A percentile compares a stretch with the other conserved stretches of the same genome.
Conservation (phyloP, 2,888 invertebrate genomes). For the Choristoneura rosaceana region DNA sequence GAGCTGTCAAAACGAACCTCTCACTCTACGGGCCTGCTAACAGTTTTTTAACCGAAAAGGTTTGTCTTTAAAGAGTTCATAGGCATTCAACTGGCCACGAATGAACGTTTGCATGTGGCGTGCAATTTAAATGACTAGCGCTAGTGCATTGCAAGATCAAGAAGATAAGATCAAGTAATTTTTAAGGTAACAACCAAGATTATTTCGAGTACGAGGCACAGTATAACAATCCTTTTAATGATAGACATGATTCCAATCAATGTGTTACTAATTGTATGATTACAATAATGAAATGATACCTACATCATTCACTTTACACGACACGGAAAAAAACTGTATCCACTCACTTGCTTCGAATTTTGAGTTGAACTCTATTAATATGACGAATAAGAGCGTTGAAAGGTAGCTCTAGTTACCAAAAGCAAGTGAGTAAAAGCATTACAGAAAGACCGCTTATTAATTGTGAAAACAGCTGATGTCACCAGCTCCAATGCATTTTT, state of each 20-base stretch:
- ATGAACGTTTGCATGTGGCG: slow-evolving; percentile 23
- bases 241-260: not conserved
- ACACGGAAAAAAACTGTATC: too few relatives aligned
- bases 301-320: not conserved
- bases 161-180: slow-evolving; percentile 9
- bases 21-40: slow-evolving; percentile 50
- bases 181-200: slow-evolving; percentile 2
- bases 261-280: slow-evolving; percentile 4
- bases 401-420: too few relatives aligned
- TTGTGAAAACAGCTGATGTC: not conserved
- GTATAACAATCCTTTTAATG: not conserved
- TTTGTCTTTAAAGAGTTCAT: slow-evolving; percentile 25
- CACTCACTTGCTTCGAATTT: too few relatives aligned
- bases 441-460: not conserved
- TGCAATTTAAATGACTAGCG: slow-evolving; percentile 12
- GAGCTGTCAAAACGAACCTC: slow-evolving; percentile 68
- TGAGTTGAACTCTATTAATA: too few relatives aligned
- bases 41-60: slow-evolving; percentile 33
- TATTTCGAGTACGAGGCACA: not conserved
- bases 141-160: slow-evolving; percentile 11
- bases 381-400: too few relatives aligned
- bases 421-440: too few relatives aligned
- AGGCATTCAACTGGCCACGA: slow-evolving; percentile 13
- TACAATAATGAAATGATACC: not conserved
- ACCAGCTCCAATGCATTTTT: not conserved